phyloP scores from a whole-genome alignment of 2,113 vertebrate genomes.

The Vombatus ursinus region DNA sequence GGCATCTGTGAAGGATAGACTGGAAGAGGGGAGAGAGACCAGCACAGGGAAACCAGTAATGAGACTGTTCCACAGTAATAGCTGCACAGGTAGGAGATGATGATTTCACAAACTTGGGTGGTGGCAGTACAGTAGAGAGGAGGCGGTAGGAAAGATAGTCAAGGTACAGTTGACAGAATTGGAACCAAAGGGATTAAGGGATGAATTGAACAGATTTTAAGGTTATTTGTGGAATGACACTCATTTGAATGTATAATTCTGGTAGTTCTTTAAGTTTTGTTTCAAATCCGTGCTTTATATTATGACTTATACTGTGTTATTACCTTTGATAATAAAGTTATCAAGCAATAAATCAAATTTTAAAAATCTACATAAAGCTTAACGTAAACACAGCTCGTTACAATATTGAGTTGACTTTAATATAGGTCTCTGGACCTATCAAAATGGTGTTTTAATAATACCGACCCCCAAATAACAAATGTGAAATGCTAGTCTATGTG shows the following conservation, averaged over 20 bases:
- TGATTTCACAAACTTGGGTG: not conserved
- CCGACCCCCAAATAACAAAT: not conserved
- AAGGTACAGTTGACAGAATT: not conserved
- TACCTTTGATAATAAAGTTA: not conserved
- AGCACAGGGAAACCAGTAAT: not conserved
- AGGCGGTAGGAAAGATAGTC: not conserved
- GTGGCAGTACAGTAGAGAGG: not conserved
- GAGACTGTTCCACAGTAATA: not conserved
- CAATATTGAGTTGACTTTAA: not conserved
- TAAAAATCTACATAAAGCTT: not conserved
- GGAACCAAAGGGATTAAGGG: not conserved
- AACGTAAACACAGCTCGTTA: not conserved
- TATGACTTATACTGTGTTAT: not conserved
- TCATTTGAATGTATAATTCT: not conserved
- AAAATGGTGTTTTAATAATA: not conserved
- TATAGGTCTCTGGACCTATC: not conserved
- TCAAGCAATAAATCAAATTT: not conserved
- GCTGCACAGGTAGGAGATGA: not conserved
- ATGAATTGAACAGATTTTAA: not conserved
- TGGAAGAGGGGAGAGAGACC: not conserved
- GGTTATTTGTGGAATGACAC: not conserved
- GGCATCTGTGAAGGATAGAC: not conserved
- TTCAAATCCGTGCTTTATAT: not conserved
- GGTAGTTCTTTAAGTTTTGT: not conserved
- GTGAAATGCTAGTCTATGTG: not conserved